Evolutionary conservation across 2,113 vertebrate species (phyloP).

Genomic region (Aptenodytes forsteri): DNA sequence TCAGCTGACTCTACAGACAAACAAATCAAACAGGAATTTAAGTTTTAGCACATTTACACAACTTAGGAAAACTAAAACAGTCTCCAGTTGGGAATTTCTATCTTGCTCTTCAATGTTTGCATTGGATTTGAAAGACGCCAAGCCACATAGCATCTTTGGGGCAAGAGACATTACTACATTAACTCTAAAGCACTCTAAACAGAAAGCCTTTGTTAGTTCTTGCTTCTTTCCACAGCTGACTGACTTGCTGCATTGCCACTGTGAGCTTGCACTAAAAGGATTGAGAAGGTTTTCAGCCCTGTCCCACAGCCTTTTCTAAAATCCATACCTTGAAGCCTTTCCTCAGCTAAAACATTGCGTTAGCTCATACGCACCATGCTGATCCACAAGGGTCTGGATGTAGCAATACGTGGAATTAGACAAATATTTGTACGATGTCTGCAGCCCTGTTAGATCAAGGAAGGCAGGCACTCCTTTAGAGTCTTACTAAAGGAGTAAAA

Average conservation of each 20-base stretch:
- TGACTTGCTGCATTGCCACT: background rate
- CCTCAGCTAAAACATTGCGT: background rate
- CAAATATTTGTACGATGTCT: background rate
- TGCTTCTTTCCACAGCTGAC: background rate
- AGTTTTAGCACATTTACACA: background rate
- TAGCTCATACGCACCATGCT: fast-evolving
- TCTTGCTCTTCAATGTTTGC: background rate
- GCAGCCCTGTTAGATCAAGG: background rate
- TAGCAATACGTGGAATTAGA: background rate
- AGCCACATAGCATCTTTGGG: background rate
- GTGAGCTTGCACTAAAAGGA: background rate
- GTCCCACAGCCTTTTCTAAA: background rate
- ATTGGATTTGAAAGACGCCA: background rate
- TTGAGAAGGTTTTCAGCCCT: background rate
- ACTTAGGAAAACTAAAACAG: background rate
- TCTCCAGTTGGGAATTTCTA: background rate
- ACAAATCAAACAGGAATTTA: background rate
- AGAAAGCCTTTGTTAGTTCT: background rate
- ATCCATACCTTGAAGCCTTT: background rate
- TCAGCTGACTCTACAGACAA: background rate
- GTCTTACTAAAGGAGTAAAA: background rate
- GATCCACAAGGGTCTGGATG: background rate
- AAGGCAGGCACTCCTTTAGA: background rate
- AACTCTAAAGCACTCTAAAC: background rate
- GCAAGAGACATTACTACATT: background rate